Percentiles rank a stretch among this genome's conserved stretches.
Evolutionary conservation across 1,140 invertebrate species (phyloP).

Genomic region (Drosophila hydei): DNA sequence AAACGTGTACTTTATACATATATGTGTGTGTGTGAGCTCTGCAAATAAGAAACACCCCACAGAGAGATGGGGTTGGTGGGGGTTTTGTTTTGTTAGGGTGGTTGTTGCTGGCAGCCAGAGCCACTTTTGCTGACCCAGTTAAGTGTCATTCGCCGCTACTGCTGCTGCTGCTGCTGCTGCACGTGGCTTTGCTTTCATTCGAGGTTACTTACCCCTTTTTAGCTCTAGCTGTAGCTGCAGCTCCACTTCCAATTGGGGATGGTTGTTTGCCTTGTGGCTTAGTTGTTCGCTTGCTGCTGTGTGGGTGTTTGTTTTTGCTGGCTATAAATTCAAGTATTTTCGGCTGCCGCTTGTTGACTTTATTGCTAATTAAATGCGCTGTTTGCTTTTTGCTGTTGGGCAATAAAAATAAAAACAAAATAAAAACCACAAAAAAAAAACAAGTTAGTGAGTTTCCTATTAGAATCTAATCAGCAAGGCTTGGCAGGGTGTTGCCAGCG

Average conservation of each 20-base stretch:
- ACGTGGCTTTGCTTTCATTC: conserved; percentile 73
- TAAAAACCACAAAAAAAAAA: background rate
- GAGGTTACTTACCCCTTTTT: conserved; percentile 76
- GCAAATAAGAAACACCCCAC: background rate
- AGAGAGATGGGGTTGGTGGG: background rate
- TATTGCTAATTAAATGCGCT: conserved; percentile 42
- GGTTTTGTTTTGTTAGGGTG: conserved; percentile 1
- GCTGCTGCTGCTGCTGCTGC: conserved; percentile 16
- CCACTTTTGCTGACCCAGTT: conserved; percentile 80
- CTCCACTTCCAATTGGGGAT: background rate
- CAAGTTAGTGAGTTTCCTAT: background rate
- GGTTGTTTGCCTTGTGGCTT: conserved; percentile 44
- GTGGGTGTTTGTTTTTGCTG: conserved; percentile 7
- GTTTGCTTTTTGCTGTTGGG: background rate
- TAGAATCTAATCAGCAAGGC: background rate
- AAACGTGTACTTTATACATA: conserved; percentile 38
- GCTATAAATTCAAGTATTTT: conserved; percentile 62
- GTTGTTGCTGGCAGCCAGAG: conserved; percentile 6
- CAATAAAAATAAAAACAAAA: background rate
- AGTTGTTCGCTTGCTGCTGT: conserved; percentile 34
- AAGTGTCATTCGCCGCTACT: conserved; percentile 67
- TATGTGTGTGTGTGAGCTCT: conserved; percentile 7
- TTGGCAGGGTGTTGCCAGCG: background rate
- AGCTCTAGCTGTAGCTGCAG: too few species aligned
- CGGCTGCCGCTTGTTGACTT: conserved; percentile 39